phyloP scores from a whole-genome alignment of 1,140 invertebrate species.

The Cotesia glomerata region DNA sequence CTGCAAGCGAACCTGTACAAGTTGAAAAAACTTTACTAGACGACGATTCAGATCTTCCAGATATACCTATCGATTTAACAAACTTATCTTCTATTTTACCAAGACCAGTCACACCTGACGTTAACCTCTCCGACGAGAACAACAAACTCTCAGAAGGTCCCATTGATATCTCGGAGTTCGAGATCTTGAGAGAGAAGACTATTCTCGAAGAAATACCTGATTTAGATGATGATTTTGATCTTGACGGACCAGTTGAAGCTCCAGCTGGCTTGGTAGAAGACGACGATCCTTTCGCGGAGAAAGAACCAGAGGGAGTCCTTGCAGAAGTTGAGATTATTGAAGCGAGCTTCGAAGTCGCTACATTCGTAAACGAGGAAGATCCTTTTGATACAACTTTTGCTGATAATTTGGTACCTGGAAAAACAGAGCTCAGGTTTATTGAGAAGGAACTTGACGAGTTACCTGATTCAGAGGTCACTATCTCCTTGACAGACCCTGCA shows the following conservation, averaged over 20 bases:
- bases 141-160: slow-evolving; percentile 34
- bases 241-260: slow-evolving; percentile 41
- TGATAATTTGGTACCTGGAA: slow-evolving; percentile 75
- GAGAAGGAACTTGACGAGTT: slow-evolving; percentile 67
- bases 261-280: slow-evolving; percentile 45
- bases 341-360: slow-evolving; percentile 56
- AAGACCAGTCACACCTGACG: slow-evolving; percentile 40
- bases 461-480: slow-evolving; percentile 52
- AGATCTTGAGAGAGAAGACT: slow-evolving; percentile 55
- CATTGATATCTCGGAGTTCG: slow-evolving; percentile 56
- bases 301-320: slow-evolving; percentile 44
- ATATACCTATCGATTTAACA: slow-evolving; percentile 68
- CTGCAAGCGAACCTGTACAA: slow-evolving; percentile 35
- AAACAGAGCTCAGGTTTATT: slow-evolving; percentile 69
- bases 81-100: slow-evolving; percentile 62
- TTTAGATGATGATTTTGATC: slow-evolving; percentile 61
- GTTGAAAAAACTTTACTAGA: slow-evolving; percentile 74
- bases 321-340: slow-evolving; percentile 54
- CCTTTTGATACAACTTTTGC: slow-evolving; percentile 88
- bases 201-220: slow-evolving; percentile 57
- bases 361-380: slow-evolving; percentile 68
- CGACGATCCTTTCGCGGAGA: slow-evolving; percentile 55
- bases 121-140: slow-evolving; percentile 9
- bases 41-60: slow-evolving; percentile 69
- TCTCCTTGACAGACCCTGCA: slow-evolving; percentile 54